Base-by-base conservation (phyloP, 2,113 vertebrate species). In the Verasper variegatus region DNA sequence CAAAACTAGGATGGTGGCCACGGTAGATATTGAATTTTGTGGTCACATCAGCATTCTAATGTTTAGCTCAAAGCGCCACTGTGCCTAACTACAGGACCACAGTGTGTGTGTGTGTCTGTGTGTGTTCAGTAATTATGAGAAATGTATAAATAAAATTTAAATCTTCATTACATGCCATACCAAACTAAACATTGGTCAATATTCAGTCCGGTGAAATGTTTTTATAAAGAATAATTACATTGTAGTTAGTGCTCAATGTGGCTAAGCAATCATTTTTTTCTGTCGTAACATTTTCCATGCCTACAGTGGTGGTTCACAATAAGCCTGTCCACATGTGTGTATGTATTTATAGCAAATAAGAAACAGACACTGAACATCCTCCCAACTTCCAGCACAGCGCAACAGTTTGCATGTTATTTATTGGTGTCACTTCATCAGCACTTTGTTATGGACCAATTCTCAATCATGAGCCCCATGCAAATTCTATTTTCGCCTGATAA, bases 401-500 rank as follows among this genome's bases (percentile, higher is more conserved):
- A 2, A 1, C 45, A 49, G 45, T 56, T 24, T 21, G 23, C 24
- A 24, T 21, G 2, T 42, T 73, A 63, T 76, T 52, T 52, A 52
- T 67, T 7, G 9, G 6, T 31, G 5, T 78, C 74, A 67, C 71
- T 17, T 88, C 78, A 79, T 86, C 86, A 85, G 64, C 56, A 75
- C 23, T 57, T 71, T 80, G 18, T 47, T 26, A 59, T 27, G 15
- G 80, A 56, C 5, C 63, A 51, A 51, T 26, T 79, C 82, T 74
- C 20, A 78, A 74, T 89, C 76, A 74, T 8, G n/a, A n/a, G 2
- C 21, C 5, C 24, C 80, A 83, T 85, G 64, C 27, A 71, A 85
- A 35, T 72, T 83, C 55, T 56, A 74, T 88, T 92, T 86, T 61
- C 83, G 88, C 81, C 78, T 85, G 72, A 77, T 88, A 86, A 85